Evolutionary conservation across 2,113 vertebrate genomes (phyloP).

Genomic region (Heterocephalus glaber): DNA sequence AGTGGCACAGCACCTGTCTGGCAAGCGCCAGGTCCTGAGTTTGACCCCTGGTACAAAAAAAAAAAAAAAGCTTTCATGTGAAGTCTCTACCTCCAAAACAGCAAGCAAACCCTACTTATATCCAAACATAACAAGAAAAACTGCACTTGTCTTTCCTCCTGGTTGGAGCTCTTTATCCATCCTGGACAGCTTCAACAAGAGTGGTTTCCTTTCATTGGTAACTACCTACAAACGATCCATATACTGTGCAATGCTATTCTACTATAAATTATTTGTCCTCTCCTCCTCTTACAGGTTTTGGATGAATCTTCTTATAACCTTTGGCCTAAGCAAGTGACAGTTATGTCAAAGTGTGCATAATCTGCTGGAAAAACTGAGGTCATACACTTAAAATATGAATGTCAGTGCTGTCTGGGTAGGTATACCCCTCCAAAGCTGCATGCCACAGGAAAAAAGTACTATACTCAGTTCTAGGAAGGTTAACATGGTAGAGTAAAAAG

Average conservation of each 20-base stretch:
- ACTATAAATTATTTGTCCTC: constrained; percentile 41
- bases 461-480: constrained; percentile 29
- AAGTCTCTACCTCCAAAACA: neutral
- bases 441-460: neutral
- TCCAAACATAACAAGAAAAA: neutral
- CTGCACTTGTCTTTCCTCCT: neutral
- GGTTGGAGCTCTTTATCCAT: neutral
- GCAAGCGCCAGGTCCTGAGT: too few relatives aligned
- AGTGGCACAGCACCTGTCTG: too few relatives aligned
- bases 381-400: constrained; percentile 1
- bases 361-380: constrained; percentile 23
- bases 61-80: neutral
- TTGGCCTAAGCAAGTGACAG: neutral
- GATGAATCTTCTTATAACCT: constrained; percentile 46
- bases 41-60: too few relatives aligned
- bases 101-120: neutral
- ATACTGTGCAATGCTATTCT: neutral
- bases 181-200: constrained; percentile 1
- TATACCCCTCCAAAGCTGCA: constrained; percentile 1
- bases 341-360: neutral
- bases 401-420: neutral
- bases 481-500: neutral
- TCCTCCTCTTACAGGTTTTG: constrained; percentile 39
- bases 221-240: neutral
- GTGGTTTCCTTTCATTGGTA: constrained; percentile 44